Evolutionary conservation across 2,888 invertebrate species (phyloP).

Genomic region (Pachliopta kotzebuea): DNA sequence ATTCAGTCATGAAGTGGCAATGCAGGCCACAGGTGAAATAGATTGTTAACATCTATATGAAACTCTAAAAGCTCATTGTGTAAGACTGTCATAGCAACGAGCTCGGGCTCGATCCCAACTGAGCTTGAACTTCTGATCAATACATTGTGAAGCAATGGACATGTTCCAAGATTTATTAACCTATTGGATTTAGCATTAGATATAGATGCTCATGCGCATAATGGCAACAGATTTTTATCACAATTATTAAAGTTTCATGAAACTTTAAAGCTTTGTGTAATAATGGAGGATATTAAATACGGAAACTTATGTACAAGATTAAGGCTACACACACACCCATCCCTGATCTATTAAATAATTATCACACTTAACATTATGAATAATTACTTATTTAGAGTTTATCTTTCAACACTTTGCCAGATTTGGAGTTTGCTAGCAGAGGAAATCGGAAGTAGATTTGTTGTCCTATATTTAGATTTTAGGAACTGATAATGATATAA

Average conservation of each 20-base stretch:
- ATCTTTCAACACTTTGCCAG: constrained; percentile 27
- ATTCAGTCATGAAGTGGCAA: constrained; percentile 71
- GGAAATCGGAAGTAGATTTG: constrained; percentile 33
- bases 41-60: constrained; percentile 32
- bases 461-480: constrained; percentile 38
- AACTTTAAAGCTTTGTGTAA: constrained; percentile 65
- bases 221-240: constrained; percentile 70
- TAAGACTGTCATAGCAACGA: too few relatives aligned
- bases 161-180: background rate
- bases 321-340: constrained; percentile 44
- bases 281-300: constrained; percentile 42
- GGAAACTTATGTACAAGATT: constrained; percentile 46
- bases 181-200: constrained; percentile 24
- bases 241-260: constrained; percentile 56
- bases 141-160: too few relatives aligned
- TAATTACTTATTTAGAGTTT: constrained; percentile 24
- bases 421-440: constrained; percentile 31
- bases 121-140: too few relatives aligned
- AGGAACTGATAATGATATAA: constrained; percentile 60
- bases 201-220: constrained; percentile 35
- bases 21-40: constrained; percentile 42
- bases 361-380: constrained; percentile 44
- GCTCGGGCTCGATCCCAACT: too few relatives aligned
- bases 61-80: too few relatives aligned
- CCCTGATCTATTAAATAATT: constrained; percentile 41